Evolutionary conservation across 2,113 vertebrate genomes (phyloP), one percentile per base, ranked within the genome.

Genomic region (Eptatretus burgeri): DNA sequence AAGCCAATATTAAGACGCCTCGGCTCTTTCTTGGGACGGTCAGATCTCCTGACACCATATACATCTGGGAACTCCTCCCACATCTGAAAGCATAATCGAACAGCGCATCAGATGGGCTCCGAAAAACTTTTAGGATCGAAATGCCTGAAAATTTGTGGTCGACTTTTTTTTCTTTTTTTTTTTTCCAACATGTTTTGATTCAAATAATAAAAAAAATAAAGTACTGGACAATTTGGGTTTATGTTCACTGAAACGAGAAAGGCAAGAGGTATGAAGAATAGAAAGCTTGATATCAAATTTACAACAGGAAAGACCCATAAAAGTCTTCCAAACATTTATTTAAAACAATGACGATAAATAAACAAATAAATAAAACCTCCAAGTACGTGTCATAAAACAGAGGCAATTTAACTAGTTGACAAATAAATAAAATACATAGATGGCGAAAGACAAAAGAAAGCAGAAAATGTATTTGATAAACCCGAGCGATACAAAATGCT

Each of bases 31-130:
- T 89, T 78, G 72, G 87, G 94, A 73, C 89, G 82, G 72, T 86
- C 94, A 68, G 91, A 98, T 70, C 91, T 76, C 73, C 91, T 79
- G 71, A 98, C 89, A 65, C 91, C 91, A 71, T 98, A 96, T 71
- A 98, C 81, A 77, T 98, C 91, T 71, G 91, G 91, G 75, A 95
- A 93, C 70, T 94, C 89, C 71, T 98, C 91, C 91, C 91, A 98
- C 91, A 96, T 93, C 91, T 98, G 78, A 65, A 77, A 81, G 76
- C 72, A 77, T 17, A 75, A 67, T 73, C 65, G 65, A 71, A 65
- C 67, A 72, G 71, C 69, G 68, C 70, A 69, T 69, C 75, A 74
- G 72, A 69, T 71, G 73, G 50, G 66, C 66, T 51, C 67, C 66
- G 56, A 64, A 56, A 64, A 67, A 64, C 64, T 72, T 64, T 62